Percentiles rank a stretch among this genome's conserved stretches.
These are phyloP conservation scores for Botia almorhae DNA, from an alignment of 2,797 vertebrate genomes.

Conservation along the genomic window DNA sequence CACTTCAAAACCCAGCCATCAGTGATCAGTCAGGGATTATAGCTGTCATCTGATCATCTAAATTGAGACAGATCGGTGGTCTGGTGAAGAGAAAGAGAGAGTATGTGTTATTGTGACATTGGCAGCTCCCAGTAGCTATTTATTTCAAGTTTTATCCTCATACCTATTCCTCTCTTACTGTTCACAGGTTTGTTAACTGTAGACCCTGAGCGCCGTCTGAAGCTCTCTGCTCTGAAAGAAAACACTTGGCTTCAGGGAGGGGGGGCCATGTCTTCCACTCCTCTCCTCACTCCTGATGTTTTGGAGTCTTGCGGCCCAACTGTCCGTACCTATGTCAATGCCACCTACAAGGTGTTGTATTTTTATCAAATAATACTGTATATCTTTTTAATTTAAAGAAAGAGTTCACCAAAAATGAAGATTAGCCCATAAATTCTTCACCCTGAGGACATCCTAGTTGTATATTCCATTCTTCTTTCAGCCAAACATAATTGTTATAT, in stretches of 20 bases:
- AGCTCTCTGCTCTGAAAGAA: slow-evolving; percentile 85
- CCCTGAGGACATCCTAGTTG: no score
- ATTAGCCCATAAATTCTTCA: no score
- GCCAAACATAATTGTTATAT: no score
- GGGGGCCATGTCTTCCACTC: slow-evolving; percentile 88
- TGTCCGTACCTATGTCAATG: slow-evolving; percentile 89
- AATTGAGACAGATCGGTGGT: slow-evolving; percentile 19
- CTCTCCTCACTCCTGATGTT: slow-evolving; percentile 89
- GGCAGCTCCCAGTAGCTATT: slow-evolving; percentile 7
- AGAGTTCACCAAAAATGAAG: no score
- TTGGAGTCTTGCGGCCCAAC: slow-evolving; percentile 89
- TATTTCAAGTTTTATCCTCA: neutral
- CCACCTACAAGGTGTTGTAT: slow-evolving; percentile 86
- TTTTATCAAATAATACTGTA: neutral
- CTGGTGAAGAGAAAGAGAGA: slow-evolving; percentile 3
- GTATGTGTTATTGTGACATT: neutral
- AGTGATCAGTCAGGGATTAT: slow-evolving; percentile 27
- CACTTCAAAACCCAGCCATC: neutral
- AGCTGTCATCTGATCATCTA: slow-evolving; percentile 39
- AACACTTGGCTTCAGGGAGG: slow-evolving; percentile 91
- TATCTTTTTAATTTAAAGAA: no score
- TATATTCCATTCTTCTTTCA: no score
- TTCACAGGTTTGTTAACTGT: slow-evolving; percentile 86
- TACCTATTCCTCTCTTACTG: neutral
- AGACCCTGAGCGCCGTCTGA: slow-evolving; percentile 86